Conservation (phyloP, 2,797 vertebrate genomes). For the Sarcophilus harrisii region DNA sequence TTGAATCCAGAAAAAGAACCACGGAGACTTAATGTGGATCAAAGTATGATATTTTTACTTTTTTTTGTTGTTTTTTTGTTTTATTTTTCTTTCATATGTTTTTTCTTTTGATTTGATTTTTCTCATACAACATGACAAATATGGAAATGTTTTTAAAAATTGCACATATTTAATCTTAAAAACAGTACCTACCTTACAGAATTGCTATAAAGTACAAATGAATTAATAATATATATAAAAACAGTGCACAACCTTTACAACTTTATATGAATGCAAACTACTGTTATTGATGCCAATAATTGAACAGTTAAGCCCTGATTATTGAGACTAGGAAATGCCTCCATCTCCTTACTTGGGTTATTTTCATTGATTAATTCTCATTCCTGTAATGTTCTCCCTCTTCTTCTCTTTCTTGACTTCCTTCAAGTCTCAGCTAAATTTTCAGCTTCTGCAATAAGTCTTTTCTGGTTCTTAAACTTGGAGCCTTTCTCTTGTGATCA, state of each 20-base stretch:
- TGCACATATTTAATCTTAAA: not conserved
- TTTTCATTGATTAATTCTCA: not conserved
- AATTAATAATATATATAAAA: not conserved
- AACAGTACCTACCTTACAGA: not conserved
- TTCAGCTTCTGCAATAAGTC: not conserved
- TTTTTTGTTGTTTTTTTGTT: too few relatives aligned
- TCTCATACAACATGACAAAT: too few relatives aligned
- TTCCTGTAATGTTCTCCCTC: not conserved
- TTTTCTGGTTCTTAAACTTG: not conserved
- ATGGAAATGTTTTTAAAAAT: too few relatives aligned
- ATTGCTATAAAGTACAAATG: not conserved
- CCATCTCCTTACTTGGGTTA: not conserved
- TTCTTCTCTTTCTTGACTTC: not conserved
- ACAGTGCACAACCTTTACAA: not conserved
- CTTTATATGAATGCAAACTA: not conserved
- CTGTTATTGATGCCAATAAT: not conserved
- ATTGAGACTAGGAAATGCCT: not conserved
- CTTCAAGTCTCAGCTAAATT: not conserved
- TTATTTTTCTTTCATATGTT: too few relatives aligned
- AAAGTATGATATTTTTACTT: too few relatives aligned
- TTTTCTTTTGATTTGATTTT: too few relatives aligned
- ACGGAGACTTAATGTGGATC: too few relatives aligned
- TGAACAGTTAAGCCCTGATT: not conserved
- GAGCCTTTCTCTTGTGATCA: not conserved
- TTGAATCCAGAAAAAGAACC: too few relatives aligned